These are phyloP conservation scores for Bombus soroeensis DNA, from an alignment of 1,140 invertebrate species.

Conservation along the genomic window DNA sequence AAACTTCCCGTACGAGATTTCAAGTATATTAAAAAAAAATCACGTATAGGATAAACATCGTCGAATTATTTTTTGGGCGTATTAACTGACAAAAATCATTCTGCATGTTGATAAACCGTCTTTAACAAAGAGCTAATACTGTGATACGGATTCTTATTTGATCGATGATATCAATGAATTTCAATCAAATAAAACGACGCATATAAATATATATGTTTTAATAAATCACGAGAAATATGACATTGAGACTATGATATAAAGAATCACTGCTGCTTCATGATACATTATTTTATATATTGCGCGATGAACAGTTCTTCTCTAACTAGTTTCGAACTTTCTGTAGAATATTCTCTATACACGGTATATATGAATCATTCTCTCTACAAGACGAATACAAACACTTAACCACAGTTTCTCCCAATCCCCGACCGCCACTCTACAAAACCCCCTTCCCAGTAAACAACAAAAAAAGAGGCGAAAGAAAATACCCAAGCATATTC, in stretches of 20 bases:
- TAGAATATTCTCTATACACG: too few species aligned
- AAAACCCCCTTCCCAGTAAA: neutral
- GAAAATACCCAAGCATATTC: neutral
- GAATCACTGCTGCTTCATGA: too few species aligned
- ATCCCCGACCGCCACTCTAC: too few species aligned
- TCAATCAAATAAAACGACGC: neutral
- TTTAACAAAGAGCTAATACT: neutral
- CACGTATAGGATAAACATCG: neutral
- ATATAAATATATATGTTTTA: neutral
- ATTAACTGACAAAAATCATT: neutral
- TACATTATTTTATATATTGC: too few species aligned
- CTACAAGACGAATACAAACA: too few species aligned
- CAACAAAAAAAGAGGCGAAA: neutral
- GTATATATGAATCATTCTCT: too few species aligned
- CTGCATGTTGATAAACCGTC: neutral
- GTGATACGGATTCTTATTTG: neutral
- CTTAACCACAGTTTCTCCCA: neutral
- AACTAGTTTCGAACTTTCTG: too few species aligned
- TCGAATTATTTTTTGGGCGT: neutral
- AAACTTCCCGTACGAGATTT: conserved; percentile 18
- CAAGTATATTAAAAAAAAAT: neutral
- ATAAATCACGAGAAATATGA: neutral
- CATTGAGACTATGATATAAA: neutral
- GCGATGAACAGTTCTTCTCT: too few species aligned
- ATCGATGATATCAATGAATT: neutral